Percentiles rank a stretch among this genome's conserved stretches.
These are phyloP conservation scores for Rhabditophanes sp. DNA, from an alignment of 2,888 invertebrate species.

Conservation along the genomic window DNA sequence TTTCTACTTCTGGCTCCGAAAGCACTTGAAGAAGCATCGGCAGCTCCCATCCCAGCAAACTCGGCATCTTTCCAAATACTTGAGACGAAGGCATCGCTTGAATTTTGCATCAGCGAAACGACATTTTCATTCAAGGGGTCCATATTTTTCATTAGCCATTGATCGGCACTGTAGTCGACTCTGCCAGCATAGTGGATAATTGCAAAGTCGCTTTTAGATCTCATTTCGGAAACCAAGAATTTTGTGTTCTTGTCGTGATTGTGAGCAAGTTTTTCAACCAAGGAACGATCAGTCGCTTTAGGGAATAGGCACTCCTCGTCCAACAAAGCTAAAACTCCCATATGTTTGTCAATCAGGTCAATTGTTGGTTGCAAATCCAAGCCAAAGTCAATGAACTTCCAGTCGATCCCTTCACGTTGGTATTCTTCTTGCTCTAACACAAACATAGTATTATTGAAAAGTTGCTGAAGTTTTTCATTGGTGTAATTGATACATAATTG, in stretches of 20 bases:
- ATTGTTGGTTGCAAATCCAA: slow-evolving; percentile 97
- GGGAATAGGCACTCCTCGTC: slow-evolving; percentile 99
- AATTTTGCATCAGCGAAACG: slow-evolving; percentile 73
- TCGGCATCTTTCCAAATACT: slow-evolving; percentile 99
- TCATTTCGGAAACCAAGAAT: slow-evolving; percentile 59
- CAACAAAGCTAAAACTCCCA: slow-evolving; percentile 91
- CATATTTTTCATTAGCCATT: slow-evolving; percentile 99
- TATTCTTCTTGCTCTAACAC: slow-evolving; percentile 98
- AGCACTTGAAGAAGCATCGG: slow-evolving; percentile 76
- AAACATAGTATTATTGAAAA: slow-evolving; percentile 99
- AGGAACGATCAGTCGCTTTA: slow-evolving; percentile 95
- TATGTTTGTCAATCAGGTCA: slow-evolving; percentile 95
- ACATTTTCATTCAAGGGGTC: slow-evolving; percentile 98
- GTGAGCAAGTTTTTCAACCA: slow-evolving; percentile 84
- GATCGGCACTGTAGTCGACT: slow-evolving; percentile 75
- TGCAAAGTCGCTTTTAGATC: slow-evolving; percentile 66
- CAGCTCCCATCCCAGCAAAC: slow-evolving; percentile 91
- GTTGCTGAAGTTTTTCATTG: slow-evolving; percentile 94
- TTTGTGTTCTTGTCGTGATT: slow-evolving; percentile 94
- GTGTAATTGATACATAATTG: slow-evolving; percentile 67
- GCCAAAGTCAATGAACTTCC: slow-evolving; percentile 99
- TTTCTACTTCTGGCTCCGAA: slow-evolving; percentile 66
- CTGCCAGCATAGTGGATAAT: slow-evolving; percentile 89
- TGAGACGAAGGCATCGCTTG: slow-evolving; percentile 82
- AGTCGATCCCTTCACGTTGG: slow-evolving; percentile 95